A percentile compares a stretch with the other conserved stretches of the same genome.
Conservation (phyloP, 2,113 vertebrate species). For the Takifugu flavidus region DNA sequence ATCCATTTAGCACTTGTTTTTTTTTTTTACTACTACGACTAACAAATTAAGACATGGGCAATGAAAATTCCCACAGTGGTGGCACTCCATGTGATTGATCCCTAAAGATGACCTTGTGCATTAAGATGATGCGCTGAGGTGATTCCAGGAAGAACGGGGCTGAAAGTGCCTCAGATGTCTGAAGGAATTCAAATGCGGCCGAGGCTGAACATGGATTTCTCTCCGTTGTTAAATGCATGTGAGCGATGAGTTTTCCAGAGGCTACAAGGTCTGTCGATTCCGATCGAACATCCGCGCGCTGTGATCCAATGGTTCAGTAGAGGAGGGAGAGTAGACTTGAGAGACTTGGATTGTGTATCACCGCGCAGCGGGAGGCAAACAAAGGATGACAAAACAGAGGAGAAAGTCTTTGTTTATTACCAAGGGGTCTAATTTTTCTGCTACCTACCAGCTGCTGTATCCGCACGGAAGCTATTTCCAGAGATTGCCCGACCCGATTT, state of each 20-base stretch:
- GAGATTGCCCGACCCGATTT: constrained; percentile 8
- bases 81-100: no score
- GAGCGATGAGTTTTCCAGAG: background rate
- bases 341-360: background rate
- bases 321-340: background rate
- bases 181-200: no score
- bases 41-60: no score
- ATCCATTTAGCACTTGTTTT: no score
- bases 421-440: background rate
- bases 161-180: no score
- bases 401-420: background rate
- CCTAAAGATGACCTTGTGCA: no score
- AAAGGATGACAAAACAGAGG: background rate
- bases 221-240: background rate
- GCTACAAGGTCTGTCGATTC: background rate
- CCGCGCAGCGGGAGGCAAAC: background rate
- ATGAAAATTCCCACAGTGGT: no score
- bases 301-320: background rate
- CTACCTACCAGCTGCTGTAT: background rate
- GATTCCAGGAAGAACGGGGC: no score
- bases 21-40: no score
- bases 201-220: background rate
- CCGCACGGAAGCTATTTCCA: background rate
- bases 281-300: background rate
- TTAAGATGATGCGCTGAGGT: no score